Percentiles rank a stretch among this genome's conserved stretches.
Conservation (phyloP, 92 coral and sea anemone genomes). For the Zoanthus sansibaricus region DNA sequence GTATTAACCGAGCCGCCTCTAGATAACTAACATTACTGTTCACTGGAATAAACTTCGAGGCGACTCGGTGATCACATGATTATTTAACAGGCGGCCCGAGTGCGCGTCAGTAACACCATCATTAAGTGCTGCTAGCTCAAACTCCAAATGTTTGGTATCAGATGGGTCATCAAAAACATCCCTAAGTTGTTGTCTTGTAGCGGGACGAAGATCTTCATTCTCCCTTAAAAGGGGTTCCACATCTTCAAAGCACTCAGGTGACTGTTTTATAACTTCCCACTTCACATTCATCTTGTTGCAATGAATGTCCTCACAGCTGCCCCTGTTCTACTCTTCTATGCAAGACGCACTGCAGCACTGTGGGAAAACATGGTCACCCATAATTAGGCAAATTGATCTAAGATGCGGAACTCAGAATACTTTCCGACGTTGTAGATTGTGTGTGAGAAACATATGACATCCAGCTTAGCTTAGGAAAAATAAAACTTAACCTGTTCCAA, state of each 20-base stretch:
- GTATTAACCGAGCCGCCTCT: no score
- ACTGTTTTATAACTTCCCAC: constrained; percentile 26
- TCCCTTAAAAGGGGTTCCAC: constrained; percentile 52
- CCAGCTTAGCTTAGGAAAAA: constrained; percentile 33
- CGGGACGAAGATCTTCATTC: constrained; percentile 32
- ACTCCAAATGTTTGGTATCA: constrained; percentile 20
- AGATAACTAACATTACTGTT: no score
- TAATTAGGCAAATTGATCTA: not conserved
- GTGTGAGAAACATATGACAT: constrained; percentile 66
- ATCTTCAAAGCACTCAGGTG: not conserved
- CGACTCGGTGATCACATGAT: no score
- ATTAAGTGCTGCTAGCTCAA: not conserved
- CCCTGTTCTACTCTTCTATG: not conserved
- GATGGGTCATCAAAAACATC: constrained; percentile 40
- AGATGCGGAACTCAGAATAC: not conserved
- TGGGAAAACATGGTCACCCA: constrained; percentile 36
- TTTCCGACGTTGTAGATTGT: constrained; percentile 43
- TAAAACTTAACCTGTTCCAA: constrained; percentile 17
- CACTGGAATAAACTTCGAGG: no score
- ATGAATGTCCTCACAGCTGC: constrained; percentile 18
- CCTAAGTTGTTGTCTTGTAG: constrained; percentile 31
- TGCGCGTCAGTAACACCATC: no score
- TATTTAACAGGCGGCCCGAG: no score
- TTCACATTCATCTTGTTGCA: constrained; percentile 46
- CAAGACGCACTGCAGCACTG: constrained; percentile 29